These are phyloP conservation scores for Mesocricetus auratus DNA, from an alignment of 2,113 vertebrate species.

Conservation along the genomic window DNA sequence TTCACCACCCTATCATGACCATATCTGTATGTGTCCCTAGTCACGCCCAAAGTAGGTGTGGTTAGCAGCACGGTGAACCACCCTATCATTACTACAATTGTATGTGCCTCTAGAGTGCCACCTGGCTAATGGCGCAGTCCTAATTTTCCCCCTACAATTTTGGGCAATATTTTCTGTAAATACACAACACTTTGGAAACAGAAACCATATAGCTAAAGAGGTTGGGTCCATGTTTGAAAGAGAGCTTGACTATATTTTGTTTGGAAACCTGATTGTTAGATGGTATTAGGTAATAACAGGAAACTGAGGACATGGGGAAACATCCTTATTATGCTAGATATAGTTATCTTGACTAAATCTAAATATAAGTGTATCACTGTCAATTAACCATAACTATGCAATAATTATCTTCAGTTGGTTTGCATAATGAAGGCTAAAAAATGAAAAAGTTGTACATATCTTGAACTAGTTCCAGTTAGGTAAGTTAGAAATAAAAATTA, in stretches of 20 bases:
- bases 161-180: background rate
- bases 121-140: no score
- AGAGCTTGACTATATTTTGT: constrained; percentile 74
- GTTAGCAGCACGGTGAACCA: no score
- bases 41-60: no score
- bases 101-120: no score
- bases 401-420: constrained; percentile 88
- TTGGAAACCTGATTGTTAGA: constrained; percentile 57
- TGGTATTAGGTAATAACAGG: background rate
- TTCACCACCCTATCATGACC: no score
- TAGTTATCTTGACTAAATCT: constrained; percentile 84
- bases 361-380: constrained; percentile 85
- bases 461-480: constrained; percentile 86
- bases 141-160: no score
- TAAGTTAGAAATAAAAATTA: constrained; percentile 77
- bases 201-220: background rate
- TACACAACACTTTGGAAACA: background rate
- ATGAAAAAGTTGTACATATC: constrained; percentile 83
- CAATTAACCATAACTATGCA: constrained; percentile 83
- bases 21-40: no score
- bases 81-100: no score
- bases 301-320: rapidly evolving
- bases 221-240: constrained; percentile 65
- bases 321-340: constrained; percentile 74
- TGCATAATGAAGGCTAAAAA: constrained; percentile 87